phyloP scores from a whole-genome alignment of 2,888 invertebrate genomes.

The Oscheius onirici region DNA sequence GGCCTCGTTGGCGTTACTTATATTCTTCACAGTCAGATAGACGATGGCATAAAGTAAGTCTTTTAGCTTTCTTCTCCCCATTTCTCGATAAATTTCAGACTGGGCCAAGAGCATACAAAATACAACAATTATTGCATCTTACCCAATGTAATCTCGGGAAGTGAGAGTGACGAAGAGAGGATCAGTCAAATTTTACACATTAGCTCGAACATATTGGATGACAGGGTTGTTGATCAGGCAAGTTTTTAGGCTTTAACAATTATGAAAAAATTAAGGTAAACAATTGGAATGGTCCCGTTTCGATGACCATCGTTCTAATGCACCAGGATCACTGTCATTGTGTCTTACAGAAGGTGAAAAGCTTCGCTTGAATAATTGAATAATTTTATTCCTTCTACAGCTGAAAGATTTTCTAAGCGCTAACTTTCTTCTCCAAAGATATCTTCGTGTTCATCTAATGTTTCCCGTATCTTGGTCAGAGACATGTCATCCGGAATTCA shows the following conservation, averaged over 20 bases:
- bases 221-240: constrained; percentile 2
- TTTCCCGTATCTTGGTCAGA: not conserved
- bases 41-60: too few relatives aligned
- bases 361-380: not conserved
- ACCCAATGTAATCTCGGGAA: not conserved
- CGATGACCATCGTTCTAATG: constrained; percentile 14
- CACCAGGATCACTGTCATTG: not conserved
- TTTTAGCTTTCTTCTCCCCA: too few relatives aligned
- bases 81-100: too few relatives aligned
- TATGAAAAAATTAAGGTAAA: constrained; percentile 11
- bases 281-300: constrained; percentile 33
- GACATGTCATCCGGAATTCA: not conserved
- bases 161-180: not conserved
- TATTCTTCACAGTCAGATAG: too few relatives aligned
- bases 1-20: too few relatives aligned
- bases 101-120: not conserved
- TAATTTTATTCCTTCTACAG: not conserved
- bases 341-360: constrained; percentile 2
- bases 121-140: not conserved
- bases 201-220: constrained; percentile 4
- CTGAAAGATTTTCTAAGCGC: not conserved
- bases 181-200: constrained; percentile 14
- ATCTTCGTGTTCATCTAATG: constrained; percentile 29
- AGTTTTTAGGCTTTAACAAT: not conserved
- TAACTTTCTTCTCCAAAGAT: not conserved